phyloP scores from a whole-genome alignment of 2,888 invertebrate genomes.

The Charanyca ferruginea region DNA sequence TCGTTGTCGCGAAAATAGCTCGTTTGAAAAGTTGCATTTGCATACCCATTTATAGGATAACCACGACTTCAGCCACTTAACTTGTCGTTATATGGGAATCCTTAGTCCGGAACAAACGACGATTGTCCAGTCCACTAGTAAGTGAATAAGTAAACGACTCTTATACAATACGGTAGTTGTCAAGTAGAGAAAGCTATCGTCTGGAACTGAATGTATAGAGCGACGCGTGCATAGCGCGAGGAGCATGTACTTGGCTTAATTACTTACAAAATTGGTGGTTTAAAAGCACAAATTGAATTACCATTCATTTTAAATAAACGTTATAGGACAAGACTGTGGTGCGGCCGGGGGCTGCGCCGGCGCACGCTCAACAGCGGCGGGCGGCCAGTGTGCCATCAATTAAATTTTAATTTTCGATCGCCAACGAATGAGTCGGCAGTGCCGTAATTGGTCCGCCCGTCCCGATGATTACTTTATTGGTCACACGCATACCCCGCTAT shows the following conservation, averaged over 20 bases:
- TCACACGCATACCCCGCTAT: constrained; percentile 77
- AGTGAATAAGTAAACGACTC: constrained; percentile 61
- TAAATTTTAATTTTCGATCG: constrained; percentile 88
- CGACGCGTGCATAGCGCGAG: constrained; percentile 27
- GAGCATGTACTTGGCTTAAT: constrained; percentile 54
- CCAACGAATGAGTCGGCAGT: constrained; percentile 81
- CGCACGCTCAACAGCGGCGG: constrained; percentile 58
- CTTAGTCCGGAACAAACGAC: constrained; percentile 70
- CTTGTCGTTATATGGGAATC: constrained; percentile 78
- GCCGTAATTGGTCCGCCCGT: constrained; percentile 84
- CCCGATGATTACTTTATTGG: constrained; percentile 89
- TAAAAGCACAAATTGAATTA: constrained; percentile 86
- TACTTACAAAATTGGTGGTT: constrained; percentile 69
- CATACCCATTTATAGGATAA: constrained; percentile 79
- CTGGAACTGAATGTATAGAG: constrained; percentile 53
- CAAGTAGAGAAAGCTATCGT: constrained; percentile 59
- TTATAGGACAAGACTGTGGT: constrained; percentile 65
- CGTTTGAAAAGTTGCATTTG: constrained; percentile 79
- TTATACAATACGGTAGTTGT: constrained; percentile 64
- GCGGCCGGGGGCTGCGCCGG: constrained; percentile 62
- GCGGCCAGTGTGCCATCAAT: constrained; percentile 80
- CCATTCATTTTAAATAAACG: constrained; percentile 86
- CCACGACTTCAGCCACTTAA: constrained; percentile 80
- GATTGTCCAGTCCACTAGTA: constrained; percentile 68
- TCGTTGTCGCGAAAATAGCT: constrained; percentile 81